Base-by-base conservation (phyloP, 2,888 invertebrate species). In the Yponomeuta sedellus region DNA sequence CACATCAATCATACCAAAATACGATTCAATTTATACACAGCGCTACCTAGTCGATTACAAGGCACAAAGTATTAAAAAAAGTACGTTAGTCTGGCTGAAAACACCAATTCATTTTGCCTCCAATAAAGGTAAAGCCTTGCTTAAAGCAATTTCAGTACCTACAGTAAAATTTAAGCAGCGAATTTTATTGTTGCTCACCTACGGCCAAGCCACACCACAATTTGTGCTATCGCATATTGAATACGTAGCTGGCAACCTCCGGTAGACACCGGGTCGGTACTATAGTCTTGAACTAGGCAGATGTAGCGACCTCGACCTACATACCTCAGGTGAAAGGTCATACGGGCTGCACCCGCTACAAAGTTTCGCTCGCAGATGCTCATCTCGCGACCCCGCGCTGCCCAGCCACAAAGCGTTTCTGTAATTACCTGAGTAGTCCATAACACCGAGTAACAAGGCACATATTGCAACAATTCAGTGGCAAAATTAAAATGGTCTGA, bases 251-350 rank as follows among this genome's bases (percentile, higher is more conserved):
- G 5, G 44, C 16, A 52, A 52, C 44, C 44, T 16, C 16, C 44
- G 3, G 16, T 52, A 12, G 44, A 8, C 0, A 34, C 34, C 34
- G 16, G 1, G 44, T 2, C 3, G 44, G 5, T 52, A 52, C 16
- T 52, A 52, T 52, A 5, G 44, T 52, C 44, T 52, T 52, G 16
- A 16, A 52, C 1, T 52, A 16, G 44, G 16, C 44, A 16, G 44
- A 52, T 52, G 44, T 52, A 52, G 44, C 12, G 44, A 58, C 58
- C 58, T 58, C 58, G 58, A 58, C 58, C 58, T 22, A 22, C 20
- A 58, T 58, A 22, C 58, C 58, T 22, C 16, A 16, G 44, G 44
- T 52, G 44, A 52, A 52, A 52, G 44, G 44, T 52, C 44, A 52
- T 16, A 16, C 44, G 44, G 16, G 44, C 44, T 52, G 44, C 44